Percentiles rank a stretch among this genome's conserved stretches.
phyloP scores from a whole-genome alignment of 2,797 vertebrate genomes.

The Myioborus miniatus region DNA sequence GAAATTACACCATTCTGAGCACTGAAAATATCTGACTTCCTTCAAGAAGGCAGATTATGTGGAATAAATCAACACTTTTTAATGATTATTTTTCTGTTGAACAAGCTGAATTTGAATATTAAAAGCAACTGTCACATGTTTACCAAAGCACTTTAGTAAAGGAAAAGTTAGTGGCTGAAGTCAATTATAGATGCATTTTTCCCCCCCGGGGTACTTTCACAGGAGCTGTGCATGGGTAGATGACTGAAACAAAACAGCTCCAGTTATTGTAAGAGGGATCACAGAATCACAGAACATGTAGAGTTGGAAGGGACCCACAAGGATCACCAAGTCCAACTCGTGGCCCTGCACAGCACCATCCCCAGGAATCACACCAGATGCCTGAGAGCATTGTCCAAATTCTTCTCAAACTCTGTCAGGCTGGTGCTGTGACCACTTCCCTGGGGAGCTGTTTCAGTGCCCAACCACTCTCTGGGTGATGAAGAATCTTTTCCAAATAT shows the following conservation, averaged over 20 bases:
- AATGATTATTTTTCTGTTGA: background rate
- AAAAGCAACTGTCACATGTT: background rate
- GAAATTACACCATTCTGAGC: background rate
- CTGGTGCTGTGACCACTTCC: background rate
- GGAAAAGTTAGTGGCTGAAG: background rate
- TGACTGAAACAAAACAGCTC: background rate
- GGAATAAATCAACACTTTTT: background rate
- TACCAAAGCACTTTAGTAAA: background rate
- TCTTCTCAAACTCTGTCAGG: background rate
- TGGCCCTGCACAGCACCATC: background rate
- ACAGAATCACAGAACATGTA: background rate
- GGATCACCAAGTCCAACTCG: background rate
- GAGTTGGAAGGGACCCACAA: background rate
- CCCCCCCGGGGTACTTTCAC: background rate
- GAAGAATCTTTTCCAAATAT: background rate
- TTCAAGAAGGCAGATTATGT: background rate
- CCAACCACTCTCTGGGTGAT: background rate
- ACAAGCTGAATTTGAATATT: background rate
- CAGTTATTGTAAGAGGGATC: background rate
- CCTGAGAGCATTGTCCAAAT: fast-evolving
- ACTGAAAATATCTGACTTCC: background rate
- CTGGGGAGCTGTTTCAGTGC: background rate
- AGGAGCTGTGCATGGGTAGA: background rate
- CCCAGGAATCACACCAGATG: background rate
- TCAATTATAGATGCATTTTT: background rate